A percentile compares a stretch with the other conserved stretches of the same genome.
Evolutionary conservation across 2,113 vertebrate genomes (phyloP).

Genomic region (Sinocyclocheilus rhinocerous): DNA sequence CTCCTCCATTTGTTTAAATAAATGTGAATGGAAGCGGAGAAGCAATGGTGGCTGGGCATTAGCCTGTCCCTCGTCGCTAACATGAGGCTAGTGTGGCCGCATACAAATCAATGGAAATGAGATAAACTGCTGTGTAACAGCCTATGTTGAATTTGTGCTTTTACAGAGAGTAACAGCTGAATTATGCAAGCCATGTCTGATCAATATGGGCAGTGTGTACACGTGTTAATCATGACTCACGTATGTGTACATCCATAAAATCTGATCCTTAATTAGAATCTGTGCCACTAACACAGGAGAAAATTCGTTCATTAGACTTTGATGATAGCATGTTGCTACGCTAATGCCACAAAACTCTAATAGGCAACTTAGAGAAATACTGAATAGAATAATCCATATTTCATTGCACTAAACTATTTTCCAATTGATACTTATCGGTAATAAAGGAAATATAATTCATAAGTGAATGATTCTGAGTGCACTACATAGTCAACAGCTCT

Average conservation of each 20-base stretch:
- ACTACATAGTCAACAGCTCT: not conserved
- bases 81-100: slow-evolving; percentile 47
- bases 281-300: not conserved
- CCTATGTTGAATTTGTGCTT: slow-evolving; percentile 27
- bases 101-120: slow-evolving; percentile 31
- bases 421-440: not conserved
- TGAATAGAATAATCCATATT: not conserved
- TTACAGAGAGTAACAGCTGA: slow-evolving; percentile 28
- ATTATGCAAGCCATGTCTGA: slow-evolving; percentile 27
- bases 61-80: slow-evolving; percentile 44
- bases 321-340: not conserved
- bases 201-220: slow-evolving; percentile 34
- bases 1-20: slow-evolving; percentile 69
- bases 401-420: not conserved
- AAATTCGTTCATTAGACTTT: not conserved
- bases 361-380: not conserved
- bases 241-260: slow-evolving; percentile 22
- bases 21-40: slow-evolving; percentile 62
- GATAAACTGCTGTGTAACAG: not conserved
- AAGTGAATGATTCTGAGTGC: not conserved
- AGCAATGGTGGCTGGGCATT: slow-evolving; percentile 52
- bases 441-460: not conserved
- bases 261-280: slow-evolving; percentile 32
- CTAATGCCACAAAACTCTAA: not conserved
- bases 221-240: slow-evolving; percentile 25